Conservation (phyloP, 2,888 invertebrate genomes). For the Cistogaster globosa region DNA sequence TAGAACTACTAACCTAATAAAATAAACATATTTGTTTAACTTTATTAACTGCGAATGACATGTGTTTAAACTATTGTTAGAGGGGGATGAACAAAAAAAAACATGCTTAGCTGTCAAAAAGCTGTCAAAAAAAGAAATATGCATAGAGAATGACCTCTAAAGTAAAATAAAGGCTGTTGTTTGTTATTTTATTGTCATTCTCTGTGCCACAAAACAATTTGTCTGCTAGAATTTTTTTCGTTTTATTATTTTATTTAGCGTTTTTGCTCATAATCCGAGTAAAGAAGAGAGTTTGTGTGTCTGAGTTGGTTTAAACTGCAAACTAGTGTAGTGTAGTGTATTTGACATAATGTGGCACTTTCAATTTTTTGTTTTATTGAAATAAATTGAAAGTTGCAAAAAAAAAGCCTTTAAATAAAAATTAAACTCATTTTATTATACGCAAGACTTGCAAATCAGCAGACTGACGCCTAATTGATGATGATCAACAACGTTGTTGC, state of each 20-base stretch:
- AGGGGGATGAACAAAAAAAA: constrained; percentile 31
- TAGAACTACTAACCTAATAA: constrained; percentile 60
- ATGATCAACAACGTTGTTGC: constrained; percentile 46
- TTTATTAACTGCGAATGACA: constrained; percentile 69
- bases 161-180: constrained; percentile 63
- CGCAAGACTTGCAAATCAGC: constrained; percentile 60
- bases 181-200: constrained; percentile 41
- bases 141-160: constrained; percentile 76
- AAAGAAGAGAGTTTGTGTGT: constrained; percentile 55
- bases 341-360: constrained; percentile 74
- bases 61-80: constrained; percentile 46
- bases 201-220: constrained; percentile 61
- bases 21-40: constrained; percentile 43
- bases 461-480: constrained; percentile 70
- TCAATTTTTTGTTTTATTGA: constrained; percentile 72
- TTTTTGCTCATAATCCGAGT: constrained; percentile 26
- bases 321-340: constrained; percentile 53
- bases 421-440: constrained; percentile 36
- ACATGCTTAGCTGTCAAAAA: constrained; percentile 79
- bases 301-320: constrained; percentile 33
- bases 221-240: constrained; percentile 46
- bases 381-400: constrained; percentile 73
- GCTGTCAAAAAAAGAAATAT: constrained; percentile 75
- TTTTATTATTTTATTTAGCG: constrained; percentile 17
- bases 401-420: constrained; percentile 57